Evolutionary conservation across 53 echinoderm and acorn worm species (phyloP).

Genomic region (Temnopleurus reevesii): DNA sequence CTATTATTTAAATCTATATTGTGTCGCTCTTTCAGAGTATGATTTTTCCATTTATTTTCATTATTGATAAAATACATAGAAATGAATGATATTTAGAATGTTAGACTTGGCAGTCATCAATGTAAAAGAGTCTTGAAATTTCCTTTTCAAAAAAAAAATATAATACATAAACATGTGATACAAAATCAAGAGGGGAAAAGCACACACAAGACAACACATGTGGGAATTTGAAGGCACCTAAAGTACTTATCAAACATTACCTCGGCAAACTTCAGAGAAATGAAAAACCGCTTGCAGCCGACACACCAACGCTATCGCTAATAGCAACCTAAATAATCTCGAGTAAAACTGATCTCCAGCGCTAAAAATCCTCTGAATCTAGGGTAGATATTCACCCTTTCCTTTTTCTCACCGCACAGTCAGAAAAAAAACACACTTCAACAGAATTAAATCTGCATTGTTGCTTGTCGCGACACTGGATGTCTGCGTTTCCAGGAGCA

Average conservation of each 20-base stretch:
- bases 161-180: no score
- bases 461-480: background rate
- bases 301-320: background rate
- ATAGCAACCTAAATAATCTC: background rate
- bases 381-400: background rate
- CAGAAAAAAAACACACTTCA: conserved; percentile 24
- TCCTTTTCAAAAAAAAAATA: no score
- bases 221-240: conserved; percentile 10
- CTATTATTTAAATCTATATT: no score
- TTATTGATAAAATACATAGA: no score
- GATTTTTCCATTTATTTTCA: no score
- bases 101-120: no score
- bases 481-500: background rate
- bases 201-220: background rate
- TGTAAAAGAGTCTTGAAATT: no score
- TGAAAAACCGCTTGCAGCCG: background rate
- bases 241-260: conserved; percentile 16
- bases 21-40: no score
- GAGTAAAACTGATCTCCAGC: background rate
- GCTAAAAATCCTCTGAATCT: background rate
- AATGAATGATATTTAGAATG: no score
- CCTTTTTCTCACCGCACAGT: background rate
- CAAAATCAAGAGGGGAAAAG: background rate
- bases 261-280: background rate
- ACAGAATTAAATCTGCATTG: background rate